Base-by-base conservation (phyloP, 1,140 invertebrate species). In the Caenorhabditis tropicalis region DNA sequence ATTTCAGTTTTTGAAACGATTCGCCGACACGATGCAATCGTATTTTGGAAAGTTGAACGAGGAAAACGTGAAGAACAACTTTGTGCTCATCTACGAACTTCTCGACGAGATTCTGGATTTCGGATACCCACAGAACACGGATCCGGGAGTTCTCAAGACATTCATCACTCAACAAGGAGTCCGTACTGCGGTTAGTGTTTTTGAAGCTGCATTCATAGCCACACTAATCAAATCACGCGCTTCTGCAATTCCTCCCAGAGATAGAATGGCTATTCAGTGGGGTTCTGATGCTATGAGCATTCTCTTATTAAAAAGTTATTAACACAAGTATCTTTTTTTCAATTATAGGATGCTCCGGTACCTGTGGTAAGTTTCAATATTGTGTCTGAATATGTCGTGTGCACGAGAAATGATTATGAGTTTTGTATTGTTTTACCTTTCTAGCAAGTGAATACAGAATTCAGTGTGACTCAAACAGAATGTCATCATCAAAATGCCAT, bases 41-140 rank as follows among this genome's bases (percentile, higher is more conserved):
- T 99, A 99, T 91, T 99, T 99, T 93, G 97, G 98, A 79, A 99
- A 99, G 93, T 96, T 99, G 82, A 98, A 97, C 0, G 98, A 99
- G 92, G 98, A 99, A 92, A 99, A 99, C 91, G 98, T 99, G 89
- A 99, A 99, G 92, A 99, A 99, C 91, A 99, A 99, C 92, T 99
- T 99, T 94, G 98, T 99, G 53, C 93, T 99, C 0, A 99, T 99
- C 89, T 99, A 99, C 92, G 98, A 99, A 93, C 92, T 99, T 87
- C 93, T 99, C 48, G 98, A 99, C 94, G 98, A 99, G 94, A 99
- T 99, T 89, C 93, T 99, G 86, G 98, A 99, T 92, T 99, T 99
- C 94, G 98, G 98, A 4, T 99, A 99, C 92, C 98, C 98, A 4
- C 98, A 99, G 93, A 99, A 99, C 92, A 99, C 97, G 24, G 98